Conservation (phyloP, 1,140 invertebrate species). For the Lordiphosa collinella region DNA sequence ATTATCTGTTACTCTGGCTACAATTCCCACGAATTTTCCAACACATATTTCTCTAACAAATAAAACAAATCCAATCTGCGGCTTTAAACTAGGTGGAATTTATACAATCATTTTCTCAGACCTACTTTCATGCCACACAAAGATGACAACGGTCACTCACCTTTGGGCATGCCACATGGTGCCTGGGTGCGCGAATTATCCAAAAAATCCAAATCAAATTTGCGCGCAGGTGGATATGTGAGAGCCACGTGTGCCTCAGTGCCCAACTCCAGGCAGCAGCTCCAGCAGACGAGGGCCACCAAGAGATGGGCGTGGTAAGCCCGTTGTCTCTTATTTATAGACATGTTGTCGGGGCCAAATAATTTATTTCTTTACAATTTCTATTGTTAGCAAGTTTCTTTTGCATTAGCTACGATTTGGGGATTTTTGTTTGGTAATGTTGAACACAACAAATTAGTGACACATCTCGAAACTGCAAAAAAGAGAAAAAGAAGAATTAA, state of each 20-base stretch:
- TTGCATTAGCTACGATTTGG: conserved; percentile 45
- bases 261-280: conserved; percentile 36
- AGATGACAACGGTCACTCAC: conserved; percentile 81
- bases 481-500: conserved; percentile 24
- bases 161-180: conserved; percentile 97
- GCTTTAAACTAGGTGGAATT: too few species aligned
- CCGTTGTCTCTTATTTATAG: conserved; percentile 43
- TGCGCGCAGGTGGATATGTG: conserved; percentile 91
- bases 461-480: conserved; percentile 26
- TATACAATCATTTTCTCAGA: conserved; percentile 30
- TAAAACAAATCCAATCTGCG: too few species aligned
- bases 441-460: conserved; percentile 38
- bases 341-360: conserved; percentile 41
- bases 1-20: too few species aligned
- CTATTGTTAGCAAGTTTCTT: conserved; percentile 41
- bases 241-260: conserved; percentile 87
- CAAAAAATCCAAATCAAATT: conserved; percentile 95
- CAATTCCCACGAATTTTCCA: too few species aligned
- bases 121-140: conserved; percentile 1
- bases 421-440: conserved; percentile 26
- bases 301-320: conserved; percentile 5
- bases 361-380: conserved; percentile 56
- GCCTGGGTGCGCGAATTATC: conserved; percentile 93
- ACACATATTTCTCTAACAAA: too few species aligned
- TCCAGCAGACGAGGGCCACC: conserved; percentile 32